Conservation (phyloP, 2,888 invertebrate genomes). For the Dicyrtomina minuta region DNA sequence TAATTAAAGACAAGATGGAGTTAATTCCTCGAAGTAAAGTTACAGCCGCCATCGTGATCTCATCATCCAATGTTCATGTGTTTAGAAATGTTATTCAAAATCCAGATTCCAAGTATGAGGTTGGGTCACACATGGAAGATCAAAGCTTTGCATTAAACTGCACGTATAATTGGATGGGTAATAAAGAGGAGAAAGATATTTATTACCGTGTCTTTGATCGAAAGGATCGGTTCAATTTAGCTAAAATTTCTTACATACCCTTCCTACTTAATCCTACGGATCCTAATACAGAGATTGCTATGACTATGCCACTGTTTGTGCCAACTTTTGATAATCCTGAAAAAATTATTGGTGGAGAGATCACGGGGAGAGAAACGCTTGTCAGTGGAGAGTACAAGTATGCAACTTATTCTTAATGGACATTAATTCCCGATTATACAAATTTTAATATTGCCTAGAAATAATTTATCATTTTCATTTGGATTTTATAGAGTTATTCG, state of each 20-base stretch:
- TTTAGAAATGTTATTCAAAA: constrained; percentile 90
- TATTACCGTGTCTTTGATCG: constrained; percentile 62
- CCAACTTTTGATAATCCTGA: constrained; percentile 74
- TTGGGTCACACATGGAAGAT: constrained; percentile 91
- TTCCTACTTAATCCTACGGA: constrained; percentile 86
- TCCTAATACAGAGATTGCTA: constrained; percentile 80
- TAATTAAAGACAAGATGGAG: constrained; percentile 75
- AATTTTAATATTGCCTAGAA: not conserved
- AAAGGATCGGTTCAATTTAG: constrained; percentile 91
- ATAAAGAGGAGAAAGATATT: constrained; percentile 68
- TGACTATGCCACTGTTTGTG: constrained; percentile 73
- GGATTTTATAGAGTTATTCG: constrained; percentile 70
- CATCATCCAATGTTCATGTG: constrained; percentile 79
- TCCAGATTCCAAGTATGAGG: constrained; percentile 85
- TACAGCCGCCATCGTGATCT: constrained; percentile 87
- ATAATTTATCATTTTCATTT: constrained; percentile 1
- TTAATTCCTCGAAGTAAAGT: constrained; percentile 88
- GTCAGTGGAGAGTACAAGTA: constrained; percentile 72
- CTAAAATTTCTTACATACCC: constrained; percentile 86
- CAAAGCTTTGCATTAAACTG: constrained; percentile 93
- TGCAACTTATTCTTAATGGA: constrained; percentile 12
- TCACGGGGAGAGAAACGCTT: constrained; percentile 83
- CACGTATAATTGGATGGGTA: constrained; percentile 90
- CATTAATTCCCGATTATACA: not conserved
- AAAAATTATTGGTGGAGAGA: constrained; percentile 82